A percentile compares a stretch with the other conserved stretches of the same genome.
Conservation (phyloP, 2,888 invertebrate species). For the Trachelus tabidus region DNA sequence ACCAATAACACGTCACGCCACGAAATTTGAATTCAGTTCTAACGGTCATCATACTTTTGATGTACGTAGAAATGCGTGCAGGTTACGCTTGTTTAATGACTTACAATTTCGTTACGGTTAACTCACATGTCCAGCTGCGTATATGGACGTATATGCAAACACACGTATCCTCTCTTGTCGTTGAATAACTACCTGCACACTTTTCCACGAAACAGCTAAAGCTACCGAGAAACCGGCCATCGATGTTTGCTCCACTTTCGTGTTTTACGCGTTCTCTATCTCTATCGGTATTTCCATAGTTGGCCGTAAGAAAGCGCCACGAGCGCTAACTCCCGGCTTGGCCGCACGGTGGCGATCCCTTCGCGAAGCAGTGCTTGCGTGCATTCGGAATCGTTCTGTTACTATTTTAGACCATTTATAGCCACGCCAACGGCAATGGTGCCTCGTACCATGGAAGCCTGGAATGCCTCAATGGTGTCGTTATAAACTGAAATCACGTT, state of each 20-base stretch:
- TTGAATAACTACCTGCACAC: background rate
- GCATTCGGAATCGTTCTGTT: background rate
- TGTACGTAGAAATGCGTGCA: background rate
- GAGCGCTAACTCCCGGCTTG: background rate
- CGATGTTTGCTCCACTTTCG: background rate
- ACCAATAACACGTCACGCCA: slow-evolving; percentile 41
- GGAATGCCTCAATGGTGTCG: slow-evolving; percentile 48
- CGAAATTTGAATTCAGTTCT: slow-evolving; percentile 26
- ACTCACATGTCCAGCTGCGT: background rate
- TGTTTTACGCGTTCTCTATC: background rate
- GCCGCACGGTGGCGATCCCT: background rate
- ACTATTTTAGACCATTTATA: background rate
- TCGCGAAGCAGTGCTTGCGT: background rate
- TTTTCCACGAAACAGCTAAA: background rate
- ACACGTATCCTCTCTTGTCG: background rate
- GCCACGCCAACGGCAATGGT: background rate
- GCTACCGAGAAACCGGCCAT: background rate
- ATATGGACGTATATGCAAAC: background rate
- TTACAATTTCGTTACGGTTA: slow-evolving; percentile 18
- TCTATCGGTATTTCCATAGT: background rate
- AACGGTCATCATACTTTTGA: background rate
- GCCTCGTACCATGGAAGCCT: slow-evolving; percentile 19
- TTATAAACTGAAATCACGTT: slow-evolving; percentile 61
- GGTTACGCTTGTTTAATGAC: slow-evolving; percentile 16
- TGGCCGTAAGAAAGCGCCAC: background rate